Percentiles rank a stretch among this genome's conserved stretches.
Evolutionary conservation across 2,113 vertebrate species (phyloP).

Genomic region (Genyomyrus donnyi): DNA sequence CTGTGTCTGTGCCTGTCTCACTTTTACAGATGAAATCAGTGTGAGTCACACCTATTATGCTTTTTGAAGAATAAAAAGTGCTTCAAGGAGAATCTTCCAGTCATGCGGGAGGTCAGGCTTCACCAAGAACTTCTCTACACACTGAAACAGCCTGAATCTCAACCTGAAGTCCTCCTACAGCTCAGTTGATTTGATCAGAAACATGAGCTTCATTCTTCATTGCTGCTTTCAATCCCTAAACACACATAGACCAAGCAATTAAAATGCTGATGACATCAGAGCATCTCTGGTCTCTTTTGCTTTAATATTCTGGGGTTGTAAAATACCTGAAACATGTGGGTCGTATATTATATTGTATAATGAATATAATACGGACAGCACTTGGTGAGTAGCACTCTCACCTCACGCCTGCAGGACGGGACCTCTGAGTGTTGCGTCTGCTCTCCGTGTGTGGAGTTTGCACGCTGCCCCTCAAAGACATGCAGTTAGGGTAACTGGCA

Average conservation of each 20-base stretch:
- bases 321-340: background rate
- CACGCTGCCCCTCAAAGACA: background rate
- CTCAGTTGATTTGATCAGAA: background rate
- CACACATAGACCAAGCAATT: background rate
- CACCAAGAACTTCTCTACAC: background rate
- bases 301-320: background rate
- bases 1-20: background rate
- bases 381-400: background rate
- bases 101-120: background rate
- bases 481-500: background rate
- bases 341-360: background rate
- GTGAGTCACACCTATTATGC: background rate
- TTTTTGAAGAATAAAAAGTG: background rate
- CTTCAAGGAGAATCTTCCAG: background rate
- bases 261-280: background rate
- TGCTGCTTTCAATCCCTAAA: background rate
- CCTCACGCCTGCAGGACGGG: background rate
- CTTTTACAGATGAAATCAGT: background rate
- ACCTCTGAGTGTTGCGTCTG: background rate
- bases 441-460: background rate
- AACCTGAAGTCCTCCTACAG: background rate
- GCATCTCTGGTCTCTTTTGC: background rate
- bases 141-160: background rate
- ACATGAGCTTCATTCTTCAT: too few relatives aligned
- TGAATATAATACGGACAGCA: background rate